Conservation (phyloP, 2,888 invertebrate species). For the Pterostichus madidus region DNA sequence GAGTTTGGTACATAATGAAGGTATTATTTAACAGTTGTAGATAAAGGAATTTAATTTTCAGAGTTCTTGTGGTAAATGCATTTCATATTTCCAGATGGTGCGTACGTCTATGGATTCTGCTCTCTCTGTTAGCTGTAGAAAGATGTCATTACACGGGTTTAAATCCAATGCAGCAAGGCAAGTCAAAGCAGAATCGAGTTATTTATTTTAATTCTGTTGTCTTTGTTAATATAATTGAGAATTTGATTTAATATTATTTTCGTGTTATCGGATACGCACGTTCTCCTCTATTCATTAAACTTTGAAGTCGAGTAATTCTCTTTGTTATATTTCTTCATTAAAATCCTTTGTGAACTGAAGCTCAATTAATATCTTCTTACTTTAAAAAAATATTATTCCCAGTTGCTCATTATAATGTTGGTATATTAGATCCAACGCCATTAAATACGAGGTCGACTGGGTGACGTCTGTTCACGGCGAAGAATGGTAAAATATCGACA, state of each 20-base stretch:
- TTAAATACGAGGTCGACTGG: no score
- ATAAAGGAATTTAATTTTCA: no score
- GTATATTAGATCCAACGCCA: slow-evolving; percentile 11
- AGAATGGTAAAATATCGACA: not conserved
- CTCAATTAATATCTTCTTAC: slow-evolving; percentile 64
- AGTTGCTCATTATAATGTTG: slow-evolving; percentile 55
- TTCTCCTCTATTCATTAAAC: slow-evolving; percentile 62
- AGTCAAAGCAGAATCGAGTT: slow-evolving; percentile 40
- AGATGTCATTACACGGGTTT: slow-evolving; percentile 5
- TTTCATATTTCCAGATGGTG: no score
- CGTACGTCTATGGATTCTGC: no score
- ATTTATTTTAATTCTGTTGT: slow-evolving; percentile 58
- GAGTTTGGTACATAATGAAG: no score
- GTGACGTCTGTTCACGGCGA: no score
- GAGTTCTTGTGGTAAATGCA: no score
- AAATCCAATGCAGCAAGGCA: not conserved
- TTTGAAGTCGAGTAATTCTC: slow-evolving; percentile 65
- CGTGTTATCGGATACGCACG: slow-evolving; percentile 64
- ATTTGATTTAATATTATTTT: slow-evolving; percentile 67
- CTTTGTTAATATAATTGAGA: slow-evolving; percentile 67
- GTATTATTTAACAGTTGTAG: no score
- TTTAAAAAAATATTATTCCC: slow-evolving; percentile 58
- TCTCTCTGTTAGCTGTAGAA: not conserved
- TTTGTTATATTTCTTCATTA: slow-evolving; percentile 67
- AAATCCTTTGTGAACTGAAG: slow-evolving; percentile 56